Base-by-base conservation (phyloP, 2,888 invertebrate genomes). In the Chironomus riparius region DNA sequence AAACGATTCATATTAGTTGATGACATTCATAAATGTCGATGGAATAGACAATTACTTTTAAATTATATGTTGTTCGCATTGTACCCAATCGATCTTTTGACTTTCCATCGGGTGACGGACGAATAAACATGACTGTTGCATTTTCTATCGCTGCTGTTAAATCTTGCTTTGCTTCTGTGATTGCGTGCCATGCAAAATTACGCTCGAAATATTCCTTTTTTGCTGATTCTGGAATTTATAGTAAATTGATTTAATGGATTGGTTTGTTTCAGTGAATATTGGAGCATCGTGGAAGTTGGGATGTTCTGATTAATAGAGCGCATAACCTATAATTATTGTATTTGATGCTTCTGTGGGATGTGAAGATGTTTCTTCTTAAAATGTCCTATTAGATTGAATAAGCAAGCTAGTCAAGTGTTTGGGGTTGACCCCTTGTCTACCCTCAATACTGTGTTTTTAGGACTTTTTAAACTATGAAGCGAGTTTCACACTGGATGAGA, bases 131-230 rank as follows among this genome's bases (percentile, higher is more conserved):
- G 13, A 94, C 87, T 0, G 92, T 90, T 0, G 93, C 91, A 82
- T 93, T 93, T 79, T 88, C 89, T 81, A 93, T 91, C 70, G 88
- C 87, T 80, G 94, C 94, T 77, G 87, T 88, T 2, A 93, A 86
- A 78, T 90, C 90, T 0, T 91, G 91, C 79, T 90, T 90, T 78
- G 90, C 90, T 82, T 93, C 88, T 0, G 92, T 91, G 38, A 95
- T 86, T 3, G 92, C 90, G 82, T 93, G 92, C 95, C 96, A 95
- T 68, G 94, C 93, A 79, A 91, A 93, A 83, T 95, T 93, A 77
- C 91, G 87, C 15, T 91, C 93, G 80, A 94, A 94, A 81, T 91
- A 93, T 78, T 90, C 89, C 62, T 91, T 88, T 68, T 88, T 87
- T 77, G 92, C 90, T 0, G 92, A 93, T 78, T 84, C 84, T 82